Conservation (phyloP, 2,888 invertebrate genomes). For the Cephus pulcher region DNA sequence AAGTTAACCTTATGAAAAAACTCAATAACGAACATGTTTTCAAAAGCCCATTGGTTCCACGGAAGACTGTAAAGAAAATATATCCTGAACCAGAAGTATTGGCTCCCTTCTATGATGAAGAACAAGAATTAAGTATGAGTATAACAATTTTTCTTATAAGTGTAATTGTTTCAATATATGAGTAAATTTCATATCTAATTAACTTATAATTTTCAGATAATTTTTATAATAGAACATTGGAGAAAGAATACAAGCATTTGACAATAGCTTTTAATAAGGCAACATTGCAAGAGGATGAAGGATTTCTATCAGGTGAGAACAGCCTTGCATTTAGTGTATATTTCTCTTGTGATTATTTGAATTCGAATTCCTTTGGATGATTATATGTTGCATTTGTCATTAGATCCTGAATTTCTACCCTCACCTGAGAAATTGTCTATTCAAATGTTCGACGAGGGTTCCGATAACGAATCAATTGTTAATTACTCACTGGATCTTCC, state of each 20-base stretch:
- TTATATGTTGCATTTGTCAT: not conserved
- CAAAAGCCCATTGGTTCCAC: constrained; percentile 37
- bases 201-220: constrained; percentile 13
- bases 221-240: constrained; percentile 16
- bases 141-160: constrained; percentile 8
- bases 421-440: not conserved
- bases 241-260: not conserved
- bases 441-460: constrained; percentile 2
- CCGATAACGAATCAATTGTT: constrained; percentile 7
- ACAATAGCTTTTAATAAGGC: not conserved
- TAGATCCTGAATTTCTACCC: constrained; percentile 3
- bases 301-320: constrained; percentile 42
- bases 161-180: not conserved
- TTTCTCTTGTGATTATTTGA: not conserved
- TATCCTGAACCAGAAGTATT: constrained; percentile 42
- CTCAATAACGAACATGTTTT: constrained; percentile 28
- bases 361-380: not conserved
- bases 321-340: not conserved
- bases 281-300: constrained; percentile 34
- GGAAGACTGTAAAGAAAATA: constrained; percentile 11
- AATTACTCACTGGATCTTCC: constrained; percentile 22
- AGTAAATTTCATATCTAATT: not conserved
- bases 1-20: constrained; percentile 1
- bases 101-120: constrained; percentile 31
- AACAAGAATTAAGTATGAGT: constrained; percentile 28